Conservation (phyloP, 2,113 vertebrate species). For the Halcyon senegalensis region DNA sequence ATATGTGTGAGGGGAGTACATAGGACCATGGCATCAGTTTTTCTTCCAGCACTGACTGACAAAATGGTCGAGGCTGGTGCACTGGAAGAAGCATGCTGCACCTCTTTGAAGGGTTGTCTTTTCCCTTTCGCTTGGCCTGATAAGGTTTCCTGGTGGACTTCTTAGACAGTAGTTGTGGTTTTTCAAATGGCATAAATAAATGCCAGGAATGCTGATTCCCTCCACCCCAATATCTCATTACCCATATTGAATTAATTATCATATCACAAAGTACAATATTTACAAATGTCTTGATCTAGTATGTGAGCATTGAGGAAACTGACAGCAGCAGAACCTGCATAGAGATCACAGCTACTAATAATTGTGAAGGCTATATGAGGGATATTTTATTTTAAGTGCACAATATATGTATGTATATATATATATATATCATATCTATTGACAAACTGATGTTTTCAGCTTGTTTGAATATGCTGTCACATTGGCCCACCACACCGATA, state of each 20-base stretch:
- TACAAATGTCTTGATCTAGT: not conserved
- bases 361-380: not conserved
- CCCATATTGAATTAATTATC: not conserved
- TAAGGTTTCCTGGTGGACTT: not conserved
- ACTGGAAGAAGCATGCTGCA: not conserved
- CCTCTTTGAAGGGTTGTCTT: not conserved
- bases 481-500: not conserved
- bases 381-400: not conserved
- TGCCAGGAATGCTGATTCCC: not conserved
- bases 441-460: not conserved
- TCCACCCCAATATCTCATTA: not conserved
- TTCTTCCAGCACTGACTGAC: not conserved
- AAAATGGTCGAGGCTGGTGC: not conserved
- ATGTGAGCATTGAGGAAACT: not conserved
- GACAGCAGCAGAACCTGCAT: not conserved
- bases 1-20: not conserved
- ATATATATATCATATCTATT: not conserved
- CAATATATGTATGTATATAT: not conserved
- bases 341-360: not conserved
- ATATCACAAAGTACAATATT: not conserved
- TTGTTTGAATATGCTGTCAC: not conserved
- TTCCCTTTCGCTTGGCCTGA: not conserved
- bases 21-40: not conserved
- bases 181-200: not conserved
- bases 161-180: not conserved